Percentiles rank a stretch among this genome's conserved stretches.
These are phyloP conservation scores for Tupaia tana DNA, from an alignment of 2,113 vertebrate species.

Conservation along the genomic window DNA sequence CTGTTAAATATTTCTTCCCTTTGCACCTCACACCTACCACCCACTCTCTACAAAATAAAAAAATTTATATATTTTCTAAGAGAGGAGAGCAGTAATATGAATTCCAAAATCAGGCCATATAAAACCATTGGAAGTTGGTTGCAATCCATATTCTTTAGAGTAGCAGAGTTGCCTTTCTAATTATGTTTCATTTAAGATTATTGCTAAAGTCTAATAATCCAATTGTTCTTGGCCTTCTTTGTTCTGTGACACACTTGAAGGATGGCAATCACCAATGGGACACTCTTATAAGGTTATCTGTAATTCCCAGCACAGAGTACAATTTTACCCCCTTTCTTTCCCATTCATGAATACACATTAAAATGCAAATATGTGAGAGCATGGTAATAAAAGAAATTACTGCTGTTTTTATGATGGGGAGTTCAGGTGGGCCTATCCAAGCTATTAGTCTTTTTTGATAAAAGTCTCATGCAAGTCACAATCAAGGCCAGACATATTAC, in stretches of 20 bases:
- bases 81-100: background rate
- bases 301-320: background rate
- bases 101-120: background rate
- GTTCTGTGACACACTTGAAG: background rate
- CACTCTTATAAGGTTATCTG: background rate
- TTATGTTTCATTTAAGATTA: conserved; percentile 51
- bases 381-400: background rate
- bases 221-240: background rate
- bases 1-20: too few species aligned
- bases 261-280: background rate
- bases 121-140: conserved; percentile 5
- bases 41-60: too few species aligned
- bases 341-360: conserved; percentile 14
- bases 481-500: background rate
- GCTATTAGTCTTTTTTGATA: background rate
- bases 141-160: background rate
- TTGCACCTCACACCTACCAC: too few species aligned
- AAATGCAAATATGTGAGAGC: background rate
- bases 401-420: background rate
- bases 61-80: background rate
- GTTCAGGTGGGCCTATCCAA: background rate
- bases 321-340: background rate
- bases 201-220: conserved; percentile 30
- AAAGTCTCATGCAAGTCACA: conserved; percentile 11
- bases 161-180: conserved; percentile 52